A percentile compares a stretch with the other conserved stretches of the same genome.
phyloP scores from a whole-genome alignment of 1,140 invertebrate species.

The Drosophila athabasca region DNA sequence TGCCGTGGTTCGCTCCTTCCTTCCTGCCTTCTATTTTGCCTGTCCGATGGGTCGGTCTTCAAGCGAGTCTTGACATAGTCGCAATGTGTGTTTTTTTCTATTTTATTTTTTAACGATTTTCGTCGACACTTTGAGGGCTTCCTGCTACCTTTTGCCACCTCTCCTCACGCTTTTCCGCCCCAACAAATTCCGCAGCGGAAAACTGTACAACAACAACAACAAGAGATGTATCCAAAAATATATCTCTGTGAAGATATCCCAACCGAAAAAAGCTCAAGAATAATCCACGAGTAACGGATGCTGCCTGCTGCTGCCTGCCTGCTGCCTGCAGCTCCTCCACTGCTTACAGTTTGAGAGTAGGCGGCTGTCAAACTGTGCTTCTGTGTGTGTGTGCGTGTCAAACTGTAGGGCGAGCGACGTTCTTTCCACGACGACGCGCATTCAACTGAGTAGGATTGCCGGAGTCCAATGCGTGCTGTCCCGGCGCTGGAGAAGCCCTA shows the following conservation, averaged over 20 bases:
- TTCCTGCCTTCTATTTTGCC: constrained; percentile 9
- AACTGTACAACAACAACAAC: constrained; percentile 40
- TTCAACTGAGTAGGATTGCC: constrained; percentile 66
- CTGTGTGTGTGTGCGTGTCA: constrained; percentile 34
- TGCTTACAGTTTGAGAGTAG: constrained; percentile 11
- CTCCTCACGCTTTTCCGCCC: constrained; percentile 28
- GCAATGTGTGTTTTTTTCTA: constrained; percentile 37
- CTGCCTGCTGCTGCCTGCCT: constrained; percentile 17
- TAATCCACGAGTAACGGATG: constrained; percentile 24
- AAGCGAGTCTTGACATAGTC: constrained; percentile 66
- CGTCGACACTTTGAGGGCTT: constrained; percentile 67
- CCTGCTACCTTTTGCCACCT: constrained; percentile 40
- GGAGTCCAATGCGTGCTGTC: constrained; percentile 26
- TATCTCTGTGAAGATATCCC: constrained; percentile 4
- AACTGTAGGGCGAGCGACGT: constrained; percentile 49
- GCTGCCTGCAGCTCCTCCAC: neutral
- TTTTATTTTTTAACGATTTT: constrained; percentile 78
- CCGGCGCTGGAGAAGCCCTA: constrained; percentile 55
- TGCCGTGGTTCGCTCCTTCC: constrained; percentile 8
- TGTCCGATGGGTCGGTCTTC: constrained; percentile 21
- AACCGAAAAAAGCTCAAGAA: constrained; percentile 3
- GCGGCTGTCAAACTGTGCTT: constrained; percentile 11
- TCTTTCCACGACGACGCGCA: constrained; percentile 60
- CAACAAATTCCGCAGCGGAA: constrained; percentile 40
- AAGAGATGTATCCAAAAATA: neutral